Conservation (phyloP, 1,140 invertebrate species). For the Rhizoglyphus robini region DNA sequence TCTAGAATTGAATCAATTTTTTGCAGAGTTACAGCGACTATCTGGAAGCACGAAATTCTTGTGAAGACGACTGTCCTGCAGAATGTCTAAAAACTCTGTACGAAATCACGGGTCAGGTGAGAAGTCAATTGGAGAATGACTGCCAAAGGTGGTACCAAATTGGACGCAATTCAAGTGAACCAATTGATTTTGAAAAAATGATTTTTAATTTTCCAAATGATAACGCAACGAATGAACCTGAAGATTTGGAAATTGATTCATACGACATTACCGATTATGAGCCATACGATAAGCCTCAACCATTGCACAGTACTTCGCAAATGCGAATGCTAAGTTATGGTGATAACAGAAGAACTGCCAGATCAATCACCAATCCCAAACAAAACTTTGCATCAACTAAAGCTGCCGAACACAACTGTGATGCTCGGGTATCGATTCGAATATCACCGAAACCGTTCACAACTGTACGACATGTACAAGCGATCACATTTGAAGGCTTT, state of each 20-base stretch:
- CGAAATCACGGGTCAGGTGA: not conserved
- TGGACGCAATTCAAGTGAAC: constrained; percentile 12
- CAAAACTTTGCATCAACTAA: too few relatives aligned
- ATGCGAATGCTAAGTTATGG: too few relatives aligned
- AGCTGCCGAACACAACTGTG: too few relatives aligned
- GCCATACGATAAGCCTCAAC: too few relatives aligned
- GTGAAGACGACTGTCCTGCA: constrained; percentile 1
- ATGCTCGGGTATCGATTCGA: not conserved
- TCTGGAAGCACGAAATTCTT: not conserved
- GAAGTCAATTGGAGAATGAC: not conserved
- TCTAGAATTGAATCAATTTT: not conserved
- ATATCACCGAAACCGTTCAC: not conserved
- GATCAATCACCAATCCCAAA: too few relatives aligned
- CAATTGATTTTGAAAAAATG: too few relatives aligned
- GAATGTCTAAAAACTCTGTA: not conserved
- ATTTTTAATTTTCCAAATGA: too few relatives aligned
- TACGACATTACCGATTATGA: too few relatives aligned
- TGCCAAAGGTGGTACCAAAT: not conserved
- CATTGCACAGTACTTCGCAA: too few relatives aligned
- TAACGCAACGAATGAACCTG: too few relatives aligned
- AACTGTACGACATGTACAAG: not conserved
- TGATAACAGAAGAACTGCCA: too few relatives aligned
- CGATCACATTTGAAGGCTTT: not conserved
- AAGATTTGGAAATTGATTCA: too few relatives aligned
- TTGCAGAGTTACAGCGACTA: not conserved